Base-by-base conservation (phyloP, 2,113 vertebrate species). In the Aegotheles bennettii region DNA sequence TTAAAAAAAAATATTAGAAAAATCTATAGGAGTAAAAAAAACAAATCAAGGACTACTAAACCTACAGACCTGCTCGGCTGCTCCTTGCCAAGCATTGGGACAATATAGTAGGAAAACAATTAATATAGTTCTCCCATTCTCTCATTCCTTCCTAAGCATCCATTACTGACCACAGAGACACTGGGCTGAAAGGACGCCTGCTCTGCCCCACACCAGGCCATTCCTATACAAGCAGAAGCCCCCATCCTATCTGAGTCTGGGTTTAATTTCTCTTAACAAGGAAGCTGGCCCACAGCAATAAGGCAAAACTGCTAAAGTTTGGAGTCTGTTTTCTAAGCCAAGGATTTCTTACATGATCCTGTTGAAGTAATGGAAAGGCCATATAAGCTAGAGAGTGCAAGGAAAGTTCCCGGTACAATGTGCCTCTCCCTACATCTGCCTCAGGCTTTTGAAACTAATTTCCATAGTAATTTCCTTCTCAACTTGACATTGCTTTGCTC, bases 381-480 rank as follows among this genome's bases (percentile, higher is more conserved):
- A 2, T 76, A 73, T 64, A 93, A 94, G 18, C 80, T 70, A 61
- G 16, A 73, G 17, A 79, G 73, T 33, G 35, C 20, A 45, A 86
- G 78, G 95, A 94, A 95, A 96, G 95, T 85, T 89, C 93, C 75
- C 17, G 7, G 33, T 91, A 94, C 94, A 95, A 88, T 86, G 54
- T 86, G 79, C 87, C 91, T 93, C 85, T 93, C 91, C 94, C 82
- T 84, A 51, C 54, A 83, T 90, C 78, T 95, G 96, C 95, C 95
- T 93, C 87, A 31, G 95, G 95, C 94, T 92, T 97, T 93, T 65
- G 69, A 95, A 96, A 91, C 88, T 96, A 36, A 96, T 96, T 97
- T 97, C 94, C 96, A 97, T 95, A 95, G 95, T 93, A 95, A 96
- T 96, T 96, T 97, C 94, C 95, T 95, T 94, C 92, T 95, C 84